phyloP scores from a whole-genome alignment of 2,113 vertebrate genomes.

The Calidris pygmaea region DNA sequence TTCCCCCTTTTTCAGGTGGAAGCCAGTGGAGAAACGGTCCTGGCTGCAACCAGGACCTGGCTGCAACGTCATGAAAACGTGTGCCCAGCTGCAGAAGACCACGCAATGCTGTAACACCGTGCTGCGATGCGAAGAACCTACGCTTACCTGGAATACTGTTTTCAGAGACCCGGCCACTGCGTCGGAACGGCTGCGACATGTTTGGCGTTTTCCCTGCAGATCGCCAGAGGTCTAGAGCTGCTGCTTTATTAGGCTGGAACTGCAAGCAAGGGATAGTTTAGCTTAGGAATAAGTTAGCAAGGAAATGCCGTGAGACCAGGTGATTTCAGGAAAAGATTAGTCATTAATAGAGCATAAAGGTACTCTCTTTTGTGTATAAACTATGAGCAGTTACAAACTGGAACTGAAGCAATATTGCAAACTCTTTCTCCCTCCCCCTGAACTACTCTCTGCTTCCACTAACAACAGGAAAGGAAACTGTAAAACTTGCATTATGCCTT shows the following conservation, averaged over 20 bases:
- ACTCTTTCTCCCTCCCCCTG: not conserved
- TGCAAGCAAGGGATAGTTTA: not conserved
- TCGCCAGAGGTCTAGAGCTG: not conserved
- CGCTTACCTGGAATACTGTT: not conserved
- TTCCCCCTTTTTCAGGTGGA: not conserved
- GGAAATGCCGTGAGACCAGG: not conserved
- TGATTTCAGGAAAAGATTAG: not conserved
- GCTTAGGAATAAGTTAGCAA: not conserved
- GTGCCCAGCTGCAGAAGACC: not conserved
- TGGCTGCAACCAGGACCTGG: not conserved
- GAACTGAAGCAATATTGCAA: not conserved
- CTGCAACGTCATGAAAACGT: too few species aligned
- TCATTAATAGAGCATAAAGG: not conserved
- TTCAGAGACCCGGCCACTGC: not conserved
- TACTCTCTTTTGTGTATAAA: not conserved
- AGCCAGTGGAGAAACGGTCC: not conserved
- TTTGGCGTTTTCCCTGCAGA: not conserved
- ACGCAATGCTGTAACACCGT: not conserved
- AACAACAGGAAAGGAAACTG: not conserved
- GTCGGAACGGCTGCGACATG: accelerated
- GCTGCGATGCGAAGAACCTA: not conserved
- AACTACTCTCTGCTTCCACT: not conserved
- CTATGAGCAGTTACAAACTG: not conserved
- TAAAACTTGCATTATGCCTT: not conserved
- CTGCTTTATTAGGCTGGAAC: not conserved